Percentiles rank a stretch among this genome's conserved stretches.
Evolutionary conservation across 2,113 vertebrate species (phyloP).

Genomic region (Stomatorhinus ivindoensis): DNA sequence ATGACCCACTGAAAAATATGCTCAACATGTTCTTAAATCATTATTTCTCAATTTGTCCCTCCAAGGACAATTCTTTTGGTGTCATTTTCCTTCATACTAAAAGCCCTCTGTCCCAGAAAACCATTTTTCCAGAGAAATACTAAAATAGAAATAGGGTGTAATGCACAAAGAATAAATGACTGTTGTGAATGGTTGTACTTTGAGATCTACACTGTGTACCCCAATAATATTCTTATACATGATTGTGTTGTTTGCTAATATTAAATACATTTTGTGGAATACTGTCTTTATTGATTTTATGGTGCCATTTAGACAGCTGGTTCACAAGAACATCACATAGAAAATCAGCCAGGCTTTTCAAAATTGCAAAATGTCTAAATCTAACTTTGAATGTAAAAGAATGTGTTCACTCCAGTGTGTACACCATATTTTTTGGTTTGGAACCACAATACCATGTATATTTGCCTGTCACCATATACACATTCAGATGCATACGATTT

Average conservation of each 20-base stretch:
- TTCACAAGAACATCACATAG: not conserved
- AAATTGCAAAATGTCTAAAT: not conserved
- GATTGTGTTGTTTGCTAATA: not conserved
- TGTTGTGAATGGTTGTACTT: not conserved
- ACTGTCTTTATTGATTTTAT: not conserved
- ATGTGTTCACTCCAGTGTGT: not conserved
- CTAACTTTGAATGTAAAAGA: not conserved
- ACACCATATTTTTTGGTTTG: not conserved
- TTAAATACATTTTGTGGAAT: not conserved
- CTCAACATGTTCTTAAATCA: not conserved
- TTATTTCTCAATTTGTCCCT: not conserved
- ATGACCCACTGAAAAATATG: not conserved
- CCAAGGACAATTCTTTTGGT: not conserved
- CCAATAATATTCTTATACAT: not conserved
- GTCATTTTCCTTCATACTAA: conserved; percentile 12
- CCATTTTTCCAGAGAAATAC: not conserved
- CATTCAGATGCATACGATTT: not conserved
- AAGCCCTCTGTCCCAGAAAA: conserved; percentile 19
- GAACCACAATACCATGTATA: not conserved
- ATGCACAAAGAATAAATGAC: not conserved
- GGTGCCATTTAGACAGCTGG: not conserved
- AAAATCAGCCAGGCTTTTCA: not conserved
- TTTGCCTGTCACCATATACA: not conserved
- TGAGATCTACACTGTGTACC: not conserved
- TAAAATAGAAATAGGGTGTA: conserved; percentile 3